Evolutionary conservation across 2,797 vertebrate species (phyloP).

Genomic region (Erithacus rubecula): DNA sequence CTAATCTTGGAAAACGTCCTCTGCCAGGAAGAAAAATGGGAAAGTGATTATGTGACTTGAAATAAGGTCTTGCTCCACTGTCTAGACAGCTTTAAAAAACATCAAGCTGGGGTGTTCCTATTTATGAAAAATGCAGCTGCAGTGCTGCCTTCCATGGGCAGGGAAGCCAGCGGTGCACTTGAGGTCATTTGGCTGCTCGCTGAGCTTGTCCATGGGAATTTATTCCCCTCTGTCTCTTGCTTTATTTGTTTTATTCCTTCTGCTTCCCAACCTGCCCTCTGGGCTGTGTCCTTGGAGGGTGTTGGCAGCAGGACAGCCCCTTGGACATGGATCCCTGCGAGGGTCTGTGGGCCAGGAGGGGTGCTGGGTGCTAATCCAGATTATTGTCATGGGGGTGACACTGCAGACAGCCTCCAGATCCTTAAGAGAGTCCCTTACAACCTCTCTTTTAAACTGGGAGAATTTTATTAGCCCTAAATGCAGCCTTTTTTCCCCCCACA

Average conservation of each 20-base stretch:
- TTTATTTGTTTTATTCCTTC: background rate
- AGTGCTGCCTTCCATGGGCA: background rate
- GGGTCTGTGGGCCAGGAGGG: background rate
- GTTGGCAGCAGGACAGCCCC: accelerated
- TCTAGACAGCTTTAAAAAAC: constrained; percentile 47
- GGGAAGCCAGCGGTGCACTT: background rate
- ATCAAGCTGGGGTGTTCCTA: constrained; percentile 54
- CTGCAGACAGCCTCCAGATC: background rate
- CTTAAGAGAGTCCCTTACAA: background rate
- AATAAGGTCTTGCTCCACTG: constrained; percentile 34
- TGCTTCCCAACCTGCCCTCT: background rate
- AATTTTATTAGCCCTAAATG: background rate
- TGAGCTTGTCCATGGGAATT: background rate
- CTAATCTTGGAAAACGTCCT: constrained; percentile 47
- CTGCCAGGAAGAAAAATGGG: background rate
- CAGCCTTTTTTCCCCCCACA: accelerated
- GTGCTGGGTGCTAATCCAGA: background rate
- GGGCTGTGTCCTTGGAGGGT: background rate
- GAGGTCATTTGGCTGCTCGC: constrained; percentile 9
- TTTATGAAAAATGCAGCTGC: constrained; percentile 43
- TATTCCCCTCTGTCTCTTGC: background rate
- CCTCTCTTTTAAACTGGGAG: background rate
- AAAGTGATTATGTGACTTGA: constrained; percentile 46
- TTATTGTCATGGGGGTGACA: background rate
- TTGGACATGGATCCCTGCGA: accelerated